Base-by-base conservation (phyloP, 1,140 invertebrate species). In the Ceratina calcarata region DNA sequence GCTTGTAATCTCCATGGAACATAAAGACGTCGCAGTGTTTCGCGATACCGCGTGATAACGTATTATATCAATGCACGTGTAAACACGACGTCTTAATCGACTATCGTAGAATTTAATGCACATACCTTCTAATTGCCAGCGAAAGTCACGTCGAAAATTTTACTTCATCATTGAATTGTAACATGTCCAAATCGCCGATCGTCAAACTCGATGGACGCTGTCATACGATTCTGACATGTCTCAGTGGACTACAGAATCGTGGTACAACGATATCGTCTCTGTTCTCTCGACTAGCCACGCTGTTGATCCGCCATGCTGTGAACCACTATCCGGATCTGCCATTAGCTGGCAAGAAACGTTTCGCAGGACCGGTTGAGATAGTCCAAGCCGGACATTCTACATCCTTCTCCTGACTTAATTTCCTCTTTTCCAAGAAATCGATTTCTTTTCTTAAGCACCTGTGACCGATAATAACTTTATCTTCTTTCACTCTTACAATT, bases 241-340 rank as follows among this genome's bases (percentile, higher is more conserved):
- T 76, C 37, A 67, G 16, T 51, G 81, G 53, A 27, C 51, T 78
- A 58, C 70, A 65, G 57, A 84, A 75, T 77, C 78, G 37, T 32
- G 27, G 60, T 66, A 49, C 6, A 6, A 8, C 37, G 37, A 10
- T 45, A 45, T 85, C 72, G 80, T 85, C 75, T 76, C 22, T 61
- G 51, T 60, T 18, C 73, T 71, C 80, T 81, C 60, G 73, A 70
- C 55, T 77, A 60, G 57, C 24, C 27, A 37, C 64, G 81, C 77
- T 80, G 57, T 49, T 20, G 64, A 73, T 82, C 84, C 68, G 81
- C 84, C 84, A 86, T 86, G 62, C 65, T 81, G 27, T 32, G 85
- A 65, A 83, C 73, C 84, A 83, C 67, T 86, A 86, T 86, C 81
- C 84, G 81, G 81, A 83, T 86, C 78, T 86, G 81, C 84, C 85